Evolutionary conservation across 1,140 invertebrate genomes (phyloP).

Genomic region (Lamellibrachia luymesi): DNA sequence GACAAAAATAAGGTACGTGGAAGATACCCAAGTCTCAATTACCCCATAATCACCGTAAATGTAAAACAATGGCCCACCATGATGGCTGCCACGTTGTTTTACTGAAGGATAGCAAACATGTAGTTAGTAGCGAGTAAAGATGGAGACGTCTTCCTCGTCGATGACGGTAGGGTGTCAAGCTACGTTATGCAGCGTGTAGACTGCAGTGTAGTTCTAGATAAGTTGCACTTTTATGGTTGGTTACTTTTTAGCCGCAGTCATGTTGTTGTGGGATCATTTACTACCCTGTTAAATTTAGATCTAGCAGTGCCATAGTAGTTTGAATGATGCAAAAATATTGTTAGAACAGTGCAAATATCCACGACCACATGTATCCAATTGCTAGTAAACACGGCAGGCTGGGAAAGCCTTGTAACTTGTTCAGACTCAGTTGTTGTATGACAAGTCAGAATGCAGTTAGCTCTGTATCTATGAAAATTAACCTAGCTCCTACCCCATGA

Average conservation of each 20-base stretch:
- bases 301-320: no score
- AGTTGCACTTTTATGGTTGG: not conserved
- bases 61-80: not conserved
- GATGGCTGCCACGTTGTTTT: not conserved
- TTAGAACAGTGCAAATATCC: no score
- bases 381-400: no score
- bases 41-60: not conserved
- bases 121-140: not conserved
- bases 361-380: no score
- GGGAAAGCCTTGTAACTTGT: no score
- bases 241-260: not conserved
- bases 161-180: not conserved
- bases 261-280: not conserved
- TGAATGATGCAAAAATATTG: no score
- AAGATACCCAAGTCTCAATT: not conserved
- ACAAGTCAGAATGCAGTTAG: no score
- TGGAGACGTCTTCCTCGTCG: not conserved
- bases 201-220: not conserved
- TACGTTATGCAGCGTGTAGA: not conserved
- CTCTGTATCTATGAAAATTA: no score
- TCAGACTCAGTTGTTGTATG: no score
- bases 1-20: not conserved
- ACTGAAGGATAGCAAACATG: not conserved
- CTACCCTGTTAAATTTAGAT: not conserved
- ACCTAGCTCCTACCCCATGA: no score